A percentile compares a stretch with the other conserved stretches of the same genome.
phyloP scores from a whole-genome alignment of 1,140 invertebrate species.

The Pygmarrhopalites habei region DNA sequence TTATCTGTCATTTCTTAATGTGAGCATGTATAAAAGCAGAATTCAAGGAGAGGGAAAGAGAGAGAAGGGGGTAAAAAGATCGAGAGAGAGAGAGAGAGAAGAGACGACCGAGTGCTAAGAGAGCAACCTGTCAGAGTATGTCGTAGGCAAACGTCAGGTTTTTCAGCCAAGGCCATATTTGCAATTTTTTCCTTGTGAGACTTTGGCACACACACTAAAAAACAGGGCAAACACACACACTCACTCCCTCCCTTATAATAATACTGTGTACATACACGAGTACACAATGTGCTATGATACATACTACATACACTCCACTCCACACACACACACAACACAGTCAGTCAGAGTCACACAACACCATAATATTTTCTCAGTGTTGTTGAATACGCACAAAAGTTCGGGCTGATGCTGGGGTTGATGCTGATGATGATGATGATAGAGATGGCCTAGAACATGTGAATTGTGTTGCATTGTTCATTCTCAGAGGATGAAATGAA shows the following conservation, averaged over 20 bases:
- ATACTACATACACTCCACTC: too few species aligned
- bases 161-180: slow-evolving; percentile 8
- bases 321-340: too few species aligned
- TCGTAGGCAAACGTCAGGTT: not conserved
- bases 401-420: not conserved
- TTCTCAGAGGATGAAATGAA: slow-evolving; percentile 1
- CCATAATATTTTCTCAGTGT: too few species aligned
- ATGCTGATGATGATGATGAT: too few species aligned
- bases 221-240: too few species aligned
- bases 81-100: not conserved
- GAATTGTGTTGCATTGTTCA: slow-evolving; percentile 1
- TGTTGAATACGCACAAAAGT: slow-evolving; percentile 6
- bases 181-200: slow-evolving; percentile 6
- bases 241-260: too few species aligned
- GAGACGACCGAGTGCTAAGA: not conserved
- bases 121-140: not conserved
- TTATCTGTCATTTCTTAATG: not conserved
- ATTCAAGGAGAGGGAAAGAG: not conserved
- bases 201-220: too few species aligned
- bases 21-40: not conserved
- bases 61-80: not conserved
- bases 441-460: slow-evolving; percentile 10
- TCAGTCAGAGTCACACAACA: too few species aligned
- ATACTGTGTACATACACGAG: too few species aligned
- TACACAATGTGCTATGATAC: too few species aligned